Conservation (phyloP, 1,140 invertebrate genomes). For the Dinoponera quadriceps region DNA sequence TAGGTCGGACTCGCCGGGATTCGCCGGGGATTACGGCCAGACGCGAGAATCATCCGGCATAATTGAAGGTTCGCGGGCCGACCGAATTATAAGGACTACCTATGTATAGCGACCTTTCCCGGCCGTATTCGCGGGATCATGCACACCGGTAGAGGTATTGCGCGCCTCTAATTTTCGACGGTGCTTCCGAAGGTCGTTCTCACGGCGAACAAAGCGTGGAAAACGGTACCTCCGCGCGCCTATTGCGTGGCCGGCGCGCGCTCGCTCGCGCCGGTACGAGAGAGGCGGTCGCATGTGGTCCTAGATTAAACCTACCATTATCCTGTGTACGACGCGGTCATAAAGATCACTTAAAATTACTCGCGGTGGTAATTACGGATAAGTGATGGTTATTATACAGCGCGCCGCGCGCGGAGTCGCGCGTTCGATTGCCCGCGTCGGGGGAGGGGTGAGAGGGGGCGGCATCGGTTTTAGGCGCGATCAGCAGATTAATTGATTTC, state of each 20-base stretch:
- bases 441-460: not conserved
- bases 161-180: slow-evolving; percentile 50
- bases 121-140: slow-evolving; percentile 45
- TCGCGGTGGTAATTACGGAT: slow-evolving; percentile 43
- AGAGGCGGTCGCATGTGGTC: slow-evolving; percentile 12
- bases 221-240: slow-evolving; percentile 43
- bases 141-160: slow-evolving; percentile 22
- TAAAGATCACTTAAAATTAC: slow-evolving; percentile 60
- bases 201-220: slow-evolving; percentile 48
- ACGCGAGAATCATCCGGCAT: slow-evolving; percentile 67
- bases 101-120: slow-evolving; percentile 9
- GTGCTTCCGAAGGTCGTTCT: slow-evolving; percentile 44
- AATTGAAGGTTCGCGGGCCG: slow-evolving; percentile 67
- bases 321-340: slow-evolving; percentile 15
- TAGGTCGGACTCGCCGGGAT: slow-evolving; percentile 1
- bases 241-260: slow-evolving; percentile 42
- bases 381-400: slow-evolving; percentile 43
- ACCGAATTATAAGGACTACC: slow-evolving; percentile 56
- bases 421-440: slow-evolving; percentile 18
- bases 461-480: slow-evolving; percentile 48
- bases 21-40: slow-evolving; percentile 47
- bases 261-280: not conserved
- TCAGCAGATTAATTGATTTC: slow-evolving; percentile 54
- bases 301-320: slow-evolving; percentile 57
- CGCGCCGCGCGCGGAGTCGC: slow-evolving; percentile 7